Conservation (phyloP, 1,140 invertebrate species). For the Drosophila bocqueti region DNA sequence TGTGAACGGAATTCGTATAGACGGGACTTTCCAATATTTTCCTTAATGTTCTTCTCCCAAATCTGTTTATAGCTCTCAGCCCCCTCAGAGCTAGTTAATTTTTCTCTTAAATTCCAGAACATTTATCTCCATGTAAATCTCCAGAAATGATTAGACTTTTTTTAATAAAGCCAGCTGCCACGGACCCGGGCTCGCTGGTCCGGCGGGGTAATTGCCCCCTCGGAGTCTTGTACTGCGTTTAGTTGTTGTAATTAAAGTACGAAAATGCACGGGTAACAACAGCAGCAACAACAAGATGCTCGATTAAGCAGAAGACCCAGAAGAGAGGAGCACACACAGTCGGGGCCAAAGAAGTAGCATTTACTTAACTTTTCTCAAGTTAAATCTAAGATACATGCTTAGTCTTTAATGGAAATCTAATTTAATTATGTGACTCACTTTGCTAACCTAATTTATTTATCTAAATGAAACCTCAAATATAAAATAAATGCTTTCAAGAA, state of each 20-base stretch:
- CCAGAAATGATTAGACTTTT: slow-evolving; percentile 70
- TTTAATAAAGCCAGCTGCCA: slow-evolving; percentile 67
- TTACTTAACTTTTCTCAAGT: neutral
- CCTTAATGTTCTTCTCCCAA: neutral
- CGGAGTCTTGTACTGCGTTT: slow-evolving; percentile 54
- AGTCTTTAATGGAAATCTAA: neutral
- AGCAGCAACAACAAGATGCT: slow-evolving; percentile 35
- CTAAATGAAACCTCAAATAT: too few relatives aligned
- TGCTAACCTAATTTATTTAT: neutral
- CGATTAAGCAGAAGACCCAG: slow-evolving; percentile 17
- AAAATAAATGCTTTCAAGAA: neutral
- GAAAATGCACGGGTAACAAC: slow-evolving; percentile 66
- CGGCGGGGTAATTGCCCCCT: slow-evolving; percentile 61
- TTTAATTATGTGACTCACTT: neutral
- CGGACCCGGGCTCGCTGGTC: slow-evolving; percentile 52
- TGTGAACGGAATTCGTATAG: neutral
- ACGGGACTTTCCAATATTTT: neutral
- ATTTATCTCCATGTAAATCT: slow-evolving; percentile 67
- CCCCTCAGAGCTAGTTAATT: slow-evolving; percentile 6
- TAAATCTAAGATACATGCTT: neutral
- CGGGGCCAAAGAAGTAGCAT: neutral
- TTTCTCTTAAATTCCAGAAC: slow-evolving; percentile 24
- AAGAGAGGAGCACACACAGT: slow-evolving; percentile 3
- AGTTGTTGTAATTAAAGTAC: slow-evolving; percentile 81
- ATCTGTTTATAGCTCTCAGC: neutral